A percentile compares a stretch with the other conserved stretches of the same genome.
Conservation (phyloP, 2,797 vertebrate species). For the Sandelia bainsii region DNA sequence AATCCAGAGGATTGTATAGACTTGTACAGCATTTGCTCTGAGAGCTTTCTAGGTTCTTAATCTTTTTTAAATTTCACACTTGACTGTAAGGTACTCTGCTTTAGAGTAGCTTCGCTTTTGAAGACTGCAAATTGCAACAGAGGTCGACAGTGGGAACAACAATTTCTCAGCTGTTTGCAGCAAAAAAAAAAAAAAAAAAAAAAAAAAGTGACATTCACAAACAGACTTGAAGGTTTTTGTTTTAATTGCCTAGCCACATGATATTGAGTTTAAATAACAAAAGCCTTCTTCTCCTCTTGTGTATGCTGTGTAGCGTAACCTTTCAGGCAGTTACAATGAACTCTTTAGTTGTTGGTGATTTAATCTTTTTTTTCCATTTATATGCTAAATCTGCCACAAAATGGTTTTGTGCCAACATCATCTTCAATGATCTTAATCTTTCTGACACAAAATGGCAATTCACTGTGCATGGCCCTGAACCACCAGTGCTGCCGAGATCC, state of each 20-base stretch:
- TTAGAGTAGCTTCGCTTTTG: constrained; percentile 22
- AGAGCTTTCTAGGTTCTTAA: constrained; percentile 1
- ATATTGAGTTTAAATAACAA: constrained; percentile 33
- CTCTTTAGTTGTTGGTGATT: constrained; percentile 64
- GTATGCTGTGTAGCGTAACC: constrained; percentile 38
- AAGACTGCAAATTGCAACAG: constrained; percentile 29
- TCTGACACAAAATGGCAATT: constrained; percentile 67
- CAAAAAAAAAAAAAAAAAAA: neutral
- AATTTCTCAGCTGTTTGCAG: constrained; percentile 4
- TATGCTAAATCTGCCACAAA: constrained; percentile 75
- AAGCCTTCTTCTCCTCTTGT: constrained; percentile 29
- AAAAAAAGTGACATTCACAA: neutral
- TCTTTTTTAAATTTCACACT: constrained; percentile 31
- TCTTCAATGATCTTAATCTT: constrained; percentile 72
- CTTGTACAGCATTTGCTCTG: neutral
- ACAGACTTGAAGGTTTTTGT: constrained; percentile 6
- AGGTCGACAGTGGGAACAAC: neutral
- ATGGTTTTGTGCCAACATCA: constrained; percentile 60
- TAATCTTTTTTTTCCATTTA: constrained; percentile 77
- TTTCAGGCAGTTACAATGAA: constrained; percentile 51
- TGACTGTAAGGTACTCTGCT: constrained; percentile 14
- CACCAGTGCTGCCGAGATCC: constrained; percentile 31
- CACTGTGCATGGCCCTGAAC: constrained; percentile 24
- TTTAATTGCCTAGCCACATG: constrained; percentile 29
- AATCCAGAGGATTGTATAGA: neutral